Conservation (phyloP, 1,140 invertebrate genomes). For the Platyura marginata region DNA sequence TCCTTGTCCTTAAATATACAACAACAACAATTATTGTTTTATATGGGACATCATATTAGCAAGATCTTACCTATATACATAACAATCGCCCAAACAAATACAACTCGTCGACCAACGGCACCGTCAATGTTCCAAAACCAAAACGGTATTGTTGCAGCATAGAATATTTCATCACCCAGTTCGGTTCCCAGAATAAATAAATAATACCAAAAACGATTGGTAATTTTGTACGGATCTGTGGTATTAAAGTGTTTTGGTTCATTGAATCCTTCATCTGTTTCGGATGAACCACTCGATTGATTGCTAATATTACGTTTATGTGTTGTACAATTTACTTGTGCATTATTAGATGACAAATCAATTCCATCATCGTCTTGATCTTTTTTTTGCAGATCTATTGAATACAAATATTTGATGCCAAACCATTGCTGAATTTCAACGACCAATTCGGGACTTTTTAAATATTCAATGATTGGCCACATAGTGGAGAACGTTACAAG, state of each 20-base stretch:
- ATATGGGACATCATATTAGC: slow-evolving; percentile 1
- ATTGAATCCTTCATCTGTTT: slow-evolving; percentile 7
- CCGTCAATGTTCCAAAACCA: slow-evolving; percentile 87
- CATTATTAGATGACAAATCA: slow-evolving; percentile 7
- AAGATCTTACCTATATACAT: slow-evolving; percentile 67
- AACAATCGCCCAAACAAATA: slow-evolving; percentile 64
- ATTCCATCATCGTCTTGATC: background rate
- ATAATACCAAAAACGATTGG: slow-evolving; percentile 74
- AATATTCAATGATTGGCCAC: slow-evolving; percentile 32
- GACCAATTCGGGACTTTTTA: slow-evolving; percentile 48
- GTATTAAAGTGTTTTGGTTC: background rate
- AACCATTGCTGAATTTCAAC: slow-evolving; percentile 52
- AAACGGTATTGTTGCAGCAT: slow-evolving; percentile 71
- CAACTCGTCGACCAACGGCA: slow-evolving; percentile 55
- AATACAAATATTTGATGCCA: slow-evolving; percentile 27
- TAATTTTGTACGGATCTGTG: slow-evolving; percentile 30
- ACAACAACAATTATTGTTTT: background rate
- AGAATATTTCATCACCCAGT: slow-evolving; percentile 78
- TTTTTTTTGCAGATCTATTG: background rate
- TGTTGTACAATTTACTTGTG: background rate
- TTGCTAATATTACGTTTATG: background rate
- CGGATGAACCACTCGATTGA: background rate
- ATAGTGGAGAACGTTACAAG: no score
- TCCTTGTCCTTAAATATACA: no score
- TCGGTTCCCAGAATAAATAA: slow-evolving; percentile 66